Base-by-base conservation (phyloP, 2,113 vertebrate genomes). In the Nothoprocta perdicaria region DNA sequence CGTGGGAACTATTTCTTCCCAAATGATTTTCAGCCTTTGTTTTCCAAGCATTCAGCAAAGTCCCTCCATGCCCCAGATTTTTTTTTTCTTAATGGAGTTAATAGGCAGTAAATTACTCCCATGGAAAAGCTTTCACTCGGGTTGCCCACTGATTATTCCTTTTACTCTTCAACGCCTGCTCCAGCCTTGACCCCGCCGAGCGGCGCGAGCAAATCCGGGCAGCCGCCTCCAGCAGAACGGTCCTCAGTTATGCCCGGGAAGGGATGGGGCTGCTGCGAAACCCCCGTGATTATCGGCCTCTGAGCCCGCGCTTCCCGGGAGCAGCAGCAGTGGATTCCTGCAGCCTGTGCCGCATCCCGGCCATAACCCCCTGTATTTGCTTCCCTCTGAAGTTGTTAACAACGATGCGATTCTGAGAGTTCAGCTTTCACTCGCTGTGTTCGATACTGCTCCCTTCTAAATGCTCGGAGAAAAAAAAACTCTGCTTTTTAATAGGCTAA, bases 261-360 rank as follows among this genome's bases (percentile, higher is more conserved):
- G 43, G 78, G 26, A 21, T 14, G 13, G 60, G 75, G 95, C 61
- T 61, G 58, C 77, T 68, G 66, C 86, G 83, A 83, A 48, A 62
- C 53, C 91, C 3, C 2, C 3, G 5, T 60, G 35, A 4, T 84
- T 93, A 31, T 79, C 83, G 7, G 35, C 2, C 71, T 12, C 80
- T 67, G 93, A 90, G 84, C 91, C 91, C 89, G 94, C 23, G 15
- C 46, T 94, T 94, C 92, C 90, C 21, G 1, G 0, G 9, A 93
- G 92, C 89, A 91, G 93, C 67, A 14, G 94, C 86, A 92, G 45
- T 29, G 93, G 88, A 53, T 72, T 86, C 92, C 91, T 60, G 93
- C 52, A 63, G 80, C 67, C 87, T 3, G 18, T 26, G 58, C 81
- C 94, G 55, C 83, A 91, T 95, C 74, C 18, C 0, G 38, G 81